Conservation (phyloP, 2,797 vertebrate species). For the Setipinna tenuifilis region DNA sequence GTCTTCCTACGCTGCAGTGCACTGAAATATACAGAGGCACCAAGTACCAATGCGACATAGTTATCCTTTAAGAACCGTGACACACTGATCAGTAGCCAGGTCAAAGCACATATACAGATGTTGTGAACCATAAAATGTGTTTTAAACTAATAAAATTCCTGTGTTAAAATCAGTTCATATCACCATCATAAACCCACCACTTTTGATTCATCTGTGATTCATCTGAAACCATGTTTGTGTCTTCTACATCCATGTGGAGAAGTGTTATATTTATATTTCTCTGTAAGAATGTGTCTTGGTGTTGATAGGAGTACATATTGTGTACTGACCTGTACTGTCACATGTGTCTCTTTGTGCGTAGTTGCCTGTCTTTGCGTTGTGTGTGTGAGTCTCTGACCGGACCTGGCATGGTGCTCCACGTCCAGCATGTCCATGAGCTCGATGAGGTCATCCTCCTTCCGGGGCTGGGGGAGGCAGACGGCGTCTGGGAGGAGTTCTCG, state of each 20-base stretch:
- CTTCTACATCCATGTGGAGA: conserved; percentile 17
- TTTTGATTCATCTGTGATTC: background rate
- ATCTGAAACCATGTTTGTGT: background rate
- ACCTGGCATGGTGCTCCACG: conserved; percentile 72
- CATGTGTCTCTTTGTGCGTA: conserved; percentile 62
- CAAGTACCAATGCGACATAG: background rate
- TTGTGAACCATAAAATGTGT: background rate
- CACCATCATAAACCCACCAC: background rate
- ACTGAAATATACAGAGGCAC: background rate
- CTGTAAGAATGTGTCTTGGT: conserved; percentile 28
- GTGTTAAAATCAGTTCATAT: background rate
- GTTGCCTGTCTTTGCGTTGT: conserved; percentile 59
- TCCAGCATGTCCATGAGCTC: conserved; percentile 80
- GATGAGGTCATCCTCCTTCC: conserved; percentile 67
- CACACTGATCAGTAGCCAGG: background rate
- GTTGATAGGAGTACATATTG: conserved; percentile 27
- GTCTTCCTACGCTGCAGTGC: background rate
- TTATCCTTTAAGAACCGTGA: background rate
- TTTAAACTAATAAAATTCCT: background rate
- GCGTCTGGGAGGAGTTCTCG: conserved; percentile 77
- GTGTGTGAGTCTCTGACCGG: conserved; percentile 59
- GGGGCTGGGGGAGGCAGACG: conserved; percentile 59
- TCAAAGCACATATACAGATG: background rate
- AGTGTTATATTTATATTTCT: conserved; percentile 6
- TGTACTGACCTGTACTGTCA: conserved; percentile 74